Base-by-base conservation (phyloP, 2,797 vertebrate species). In the Hylomyscus alleni region DNA sequence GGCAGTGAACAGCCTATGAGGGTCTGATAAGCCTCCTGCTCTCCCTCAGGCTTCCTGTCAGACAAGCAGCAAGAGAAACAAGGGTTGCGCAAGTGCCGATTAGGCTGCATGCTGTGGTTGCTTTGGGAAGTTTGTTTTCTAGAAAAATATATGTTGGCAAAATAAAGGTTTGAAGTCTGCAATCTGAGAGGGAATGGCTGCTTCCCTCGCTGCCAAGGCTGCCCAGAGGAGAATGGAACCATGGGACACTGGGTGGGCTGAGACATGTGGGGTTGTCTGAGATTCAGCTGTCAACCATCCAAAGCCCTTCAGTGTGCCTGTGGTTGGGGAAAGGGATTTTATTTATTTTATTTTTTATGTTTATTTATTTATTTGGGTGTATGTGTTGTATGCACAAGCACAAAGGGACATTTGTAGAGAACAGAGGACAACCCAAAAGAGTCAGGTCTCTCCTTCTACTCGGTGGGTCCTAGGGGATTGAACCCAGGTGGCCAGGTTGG, bases 111-210 rank as follows among this genome's bases (percentile, higher is more conserved):
- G 31, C 62, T 67, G 78, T 80, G 89, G 93, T n/a, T 75, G 29
- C 72, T 94, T 94, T n/a, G 72, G 80, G 78, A 89, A 84, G 77
- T 54, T 87, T 91, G 60, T 72, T 92, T 97, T 93, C 85, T 72
- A 73, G 90, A 93, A 91, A 95, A 96, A 78, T 73, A 31, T 7
- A 87, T 89, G 58, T 60, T 91, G 76, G 72, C 52, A 93, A 95
- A 96, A 84, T 84, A 80, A 89, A 87, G 76, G 62, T 47, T 65
- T 52, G 47, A 44, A 93, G 52, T 19, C 56, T 84, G 34, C 52
- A 60, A 31, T 76, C 50, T 75, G 65, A 94, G 78, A 92, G 72
- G 56, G 44, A 92, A 67, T 44, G 26, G 80, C 52, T 37, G 75
- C 19, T 54, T 93, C 29, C 8, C 44, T n/a, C 20, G 1, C 3